Percentiles rank a stretch among this genome's conserved stretches.
Conservation (phyloP, 2,888 invertebrate genomes). For the Yponomeuta evonymella region DNA sequence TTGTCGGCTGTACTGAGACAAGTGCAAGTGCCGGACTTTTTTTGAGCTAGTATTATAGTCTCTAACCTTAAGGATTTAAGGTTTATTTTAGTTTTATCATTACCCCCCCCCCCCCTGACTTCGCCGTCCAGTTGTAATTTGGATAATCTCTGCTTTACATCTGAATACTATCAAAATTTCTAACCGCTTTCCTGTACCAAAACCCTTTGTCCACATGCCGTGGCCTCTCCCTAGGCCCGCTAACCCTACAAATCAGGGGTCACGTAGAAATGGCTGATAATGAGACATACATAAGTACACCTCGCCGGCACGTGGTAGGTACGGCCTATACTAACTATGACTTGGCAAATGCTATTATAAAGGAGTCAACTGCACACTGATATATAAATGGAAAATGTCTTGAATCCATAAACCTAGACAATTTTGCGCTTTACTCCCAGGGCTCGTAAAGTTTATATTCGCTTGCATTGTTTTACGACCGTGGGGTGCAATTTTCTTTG, state of each 20-base stretch:
- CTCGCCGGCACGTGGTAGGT: constrained; percentile 48
- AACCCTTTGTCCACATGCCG: no score
- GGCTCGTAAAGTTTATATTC: neutral
- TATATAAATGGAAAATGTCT: neutral
- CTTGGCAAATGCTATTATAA: constrained; percentile 48
- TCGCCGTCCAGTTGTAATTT: no score
- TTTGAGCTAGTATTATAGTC: no score
- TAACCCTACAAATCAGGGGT: neutral
- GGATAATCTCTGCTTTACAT: no score
- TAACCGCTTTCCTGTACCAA: no score
- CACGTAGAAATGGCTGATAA: neutral
- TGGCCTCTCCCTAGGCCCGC: neutral
- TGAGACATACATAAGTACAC: neutral
- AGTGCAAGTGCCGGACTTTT: no score
- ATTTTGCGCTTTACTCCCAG: neutral
- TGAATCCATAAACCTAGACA: neutral
- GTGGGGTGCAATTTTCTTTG: no score
- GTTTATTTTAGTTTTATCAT: no score
- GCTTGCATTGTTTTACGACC: neutral
- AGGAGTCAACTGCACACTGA: constrained; percentile 23
- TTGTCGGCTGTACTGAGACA: no score
- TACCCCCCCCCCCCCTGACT: no score
- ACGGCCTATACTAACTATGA: constrained; percentile 28
- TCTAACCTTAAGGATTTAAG: no score
- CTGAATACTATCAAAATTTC: no score